These are phyloP conservation scores for Gallinago media DNA, from an alignment of 2,113 vertebrate genomes.

Conservation along the genomic window DNA sequence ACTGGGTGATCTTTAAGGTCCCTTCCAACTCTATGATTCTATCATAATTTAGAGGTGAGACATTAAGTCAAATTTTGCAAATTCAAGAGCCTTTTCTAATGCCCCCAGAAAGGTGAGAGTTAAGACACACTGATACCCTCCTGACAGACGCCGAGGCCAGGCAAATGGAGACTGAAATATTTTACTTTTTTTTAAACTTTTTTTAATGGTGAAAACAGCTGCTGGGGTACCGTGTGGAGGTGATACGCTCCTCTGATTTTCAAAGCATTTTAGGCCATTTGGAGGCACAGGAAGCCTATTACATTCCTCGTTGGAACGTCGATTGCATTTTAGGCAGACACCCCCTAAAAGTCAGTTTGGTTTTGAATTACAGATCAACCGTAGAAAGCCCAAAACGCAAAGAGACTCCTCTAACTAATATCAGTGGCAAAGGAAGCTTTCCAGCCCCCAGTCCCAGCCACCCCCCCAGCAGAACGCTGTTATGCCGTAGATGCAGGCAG, in stretches of 20 bases:
- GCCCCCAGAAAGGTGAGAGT: neutral
- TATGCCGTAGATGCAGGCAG: neutral
- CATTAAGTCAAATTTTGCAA: neutral
- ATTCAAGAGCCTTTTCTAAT: neutral
- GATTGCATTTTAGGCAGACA: neutral
- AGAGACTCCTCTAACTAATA: neutral
- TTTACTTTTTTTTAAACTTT: neutral
- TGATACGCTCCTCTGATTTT: neutral
- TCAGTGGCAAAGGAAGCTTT: neutral
- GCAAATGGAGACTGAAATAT: neutral
- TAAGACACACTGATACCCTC: neutral
- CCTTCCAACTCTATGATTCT: too few relatives aligned
- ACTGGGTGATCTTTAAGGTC: too few relatives aligned
- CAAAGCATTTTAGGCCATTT: neutral
- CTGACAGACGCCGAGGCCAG: neutral
- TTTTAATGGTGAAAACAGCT: neutral
- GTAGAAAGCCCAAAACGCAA: neutral
- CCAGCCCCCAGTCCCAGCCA: neutral
- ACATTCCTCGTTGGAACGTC: neutral
- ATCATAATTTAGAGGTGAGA: too few relatives aligned
- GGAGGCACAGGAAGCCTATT: neutral
- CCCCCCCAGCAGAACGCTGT: neutral
- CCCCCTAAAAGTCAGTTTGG: neutral
- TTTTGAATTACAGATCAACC: neutral
- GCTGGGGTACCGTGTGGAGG: fast-evolving